These are phyloP conservation scores for Latheticus oryzae DNA, from an alignment of 2,888 invertebrate genomes.

Conservation along the genomic window DNA sequence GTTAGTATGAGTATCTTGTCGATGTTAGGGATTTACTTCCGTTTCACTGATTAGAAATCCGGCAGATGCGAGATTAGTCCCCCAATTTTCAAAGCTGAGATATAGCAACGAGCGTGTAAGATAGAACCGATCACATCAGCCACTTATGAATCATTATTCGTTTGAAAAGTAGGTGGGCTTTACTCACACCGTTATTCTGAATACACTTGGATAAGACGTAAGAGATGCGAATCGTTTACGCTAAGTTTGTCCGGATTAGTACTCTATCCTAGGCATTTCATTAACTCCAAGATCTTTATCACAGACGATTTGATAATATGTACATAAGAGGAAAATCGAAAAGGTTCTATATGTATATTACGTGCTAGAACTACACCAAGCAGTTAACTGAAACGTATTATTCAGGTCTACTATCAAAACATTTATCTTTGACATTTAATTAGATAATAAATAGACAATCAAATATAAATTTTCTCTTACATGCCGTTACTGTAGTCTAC, in stretches of 20 bases:
- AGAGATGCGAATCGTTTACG: conserved; percentile 38
- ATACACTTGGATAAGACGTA: conserved; percentile 40
- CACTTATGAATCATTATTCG: conserved; percentile 44
- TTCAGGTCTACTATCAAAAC: not conserved
- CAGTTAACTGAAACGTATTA: not conserved
- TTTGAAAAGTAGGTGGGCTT: conserved; percentile 31
- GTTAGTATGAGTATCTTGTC: conserved; percentile 17
- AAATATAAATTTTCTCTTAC: no score
- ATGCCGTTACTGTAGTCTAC: no score
- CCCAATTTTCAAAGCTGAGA: conserved; percentile 53
- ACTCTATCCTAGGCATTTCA: conserved; percentile 51
- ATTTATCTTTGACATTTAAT: no score
- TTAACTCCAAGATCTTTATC: conserved; percentile 50
- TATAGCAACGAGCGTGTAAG: conserved; percentile 16
- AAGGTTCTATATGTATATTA: not conserved
- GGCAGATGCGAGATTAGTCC: conserved; percentile 55
- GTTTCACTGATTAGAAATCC: conserved; percentile 58
- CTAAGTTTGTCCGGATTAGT: conserved; percentile 50
- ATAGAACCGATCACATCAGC: conserved; percentile 44
- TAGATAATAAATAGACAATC: no score
- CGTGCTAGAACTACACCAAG: not conserved
- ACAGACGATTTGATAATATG: conserved; percentile 34
- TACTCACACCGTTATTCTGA: no score
- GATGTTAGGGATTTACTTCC: conserved; percentile 50
- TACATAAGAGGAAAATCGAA: conserved; percentile 4